A percentile compares a stretch with the other conserved stretches of the same genome.
Conservation (phyloP, 2,888 invertebrate genomes). For the Drosophila gaucha region DNA sequence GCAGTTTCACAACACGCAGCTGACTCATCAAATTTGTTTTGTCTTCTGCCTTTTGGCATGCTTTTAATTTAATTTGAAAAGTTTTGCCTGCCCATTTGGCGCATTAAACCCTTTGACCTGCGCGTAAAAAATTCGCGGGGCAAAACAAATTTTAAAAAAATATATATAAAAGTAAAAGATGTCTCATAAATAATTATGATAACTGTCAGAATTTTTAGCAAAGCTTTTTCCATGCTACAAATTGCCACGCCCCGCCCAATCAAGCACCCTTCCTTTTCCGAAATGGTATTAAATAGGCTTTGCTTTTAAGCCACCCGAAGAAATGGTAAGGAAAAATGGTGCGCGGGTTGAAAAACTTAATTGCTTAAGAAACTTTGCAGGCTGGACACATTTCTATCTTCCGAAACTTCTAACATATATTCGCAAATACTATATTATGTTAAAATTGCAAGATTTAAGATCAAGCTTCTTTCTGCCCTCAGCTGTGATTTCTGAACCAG, state of each 20-base stretch:
- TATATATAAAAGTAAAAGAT: slow-evolving; percentile 55
- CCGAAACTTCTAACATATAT: too few species aligned
- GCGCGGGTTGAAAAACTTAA: neutral
- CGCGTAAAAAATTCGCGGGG: slow-evolving; percentile 10
- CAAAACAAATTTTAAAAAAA: slow-evolving; percentile 21
- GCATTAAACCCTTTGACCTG: slow-evolving; percentile 73
- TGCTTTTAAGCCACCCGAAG: neutral
- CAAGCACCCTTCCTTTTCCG: slow-evolving; percentile 11
- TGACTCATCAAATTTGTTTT: slow-evolving; percentile 80
- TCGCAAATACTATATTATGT: too few species aligned
- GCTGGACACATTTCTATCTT: too few species aligned
- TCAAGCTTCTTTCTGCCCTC: too few species aligned
- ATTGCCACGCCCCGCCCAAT: slow-evolving; percentile 36
- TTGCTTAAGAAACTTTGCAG: neutral
- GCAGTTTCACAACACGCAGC: slow-evolving; percentile 61
- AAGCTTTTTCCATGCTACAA: too few species aligned
- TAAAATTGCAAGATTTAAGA: too few species aligned
- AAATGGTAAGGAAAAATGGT: neutral
- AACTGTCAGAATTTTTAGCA: slow-evolving; percentile 61
- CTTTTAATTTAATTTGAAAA: slow-evolving; percentile 82
- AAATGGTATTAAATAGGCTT: slow-evolving; percentile 51
- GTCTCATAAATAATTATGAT: slow-evolving; percentile 79
- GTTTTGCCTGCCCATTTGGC: slow-evolving; percentile 74
- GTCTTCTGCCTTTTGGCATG: slow-evolving; percentile 66
- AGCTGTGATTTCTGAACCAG: too few species aligned